Evolutionary conservation across 2,888 invertebrate species (phyloP), one percentile per base, ranked within the genome.

Genomic region (Teleiodes luculella): DNA sequence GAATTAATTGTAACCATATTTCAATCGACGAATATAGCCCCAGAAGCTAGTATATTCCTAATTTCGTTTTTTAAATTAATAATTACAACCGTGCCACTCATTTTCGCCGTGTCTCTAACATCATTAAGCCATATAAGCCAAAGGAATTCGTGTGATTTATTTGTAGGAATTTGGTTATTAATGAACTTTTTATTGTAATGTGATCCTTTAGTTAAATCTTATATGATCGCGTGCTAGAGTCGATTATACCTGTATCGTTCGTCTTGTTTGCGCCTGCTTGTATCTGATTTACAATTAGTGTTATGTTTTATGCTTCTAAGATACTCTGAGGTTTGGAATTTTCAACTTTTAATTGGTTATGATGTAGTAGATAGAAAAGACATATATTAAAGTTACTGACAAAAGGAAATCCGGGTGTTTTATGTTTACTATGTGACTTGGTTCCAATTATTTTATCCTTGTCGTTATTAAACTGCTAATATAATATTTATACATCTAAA

Each of bases 261-360:
- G 66, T 71, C 72, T 73, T 63, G 72, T 71, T 72, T 68, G 66
- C 61, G 66, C 62, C 68, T 61, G 63, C 64, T 63, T 69, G 65
- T 68, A 70, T 72, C 67, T 67, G 67, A 66, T 70, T 72, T 69
- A 67, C 72, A 70, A 70, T 70, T 67, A 68, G 70, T 72, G 67
- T 72, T 73, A 71, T 67, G 57, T 61, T 58, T 62, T 68, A 67
- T 63, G 60, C 61, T 56, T 58, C 64, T 66, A 53, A 43, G 64
- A 71, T 65, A 58, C 63, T 64, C 63, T 60, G 64, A 59, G 58
- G 28, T 24, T 61, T 56, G 59, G 59, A 63, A 61, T 60, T 60
- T 54, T 61, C 57, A 61, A 60, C 59, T 54, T 52, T 57, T 56
- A 53, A 56, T 56, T 46, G 49, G 58, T 54, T 51, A 54, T 54